Conservation (phyloP, 2,888 invertebrate genomes). For the Isotomurus palustris region DNA sequence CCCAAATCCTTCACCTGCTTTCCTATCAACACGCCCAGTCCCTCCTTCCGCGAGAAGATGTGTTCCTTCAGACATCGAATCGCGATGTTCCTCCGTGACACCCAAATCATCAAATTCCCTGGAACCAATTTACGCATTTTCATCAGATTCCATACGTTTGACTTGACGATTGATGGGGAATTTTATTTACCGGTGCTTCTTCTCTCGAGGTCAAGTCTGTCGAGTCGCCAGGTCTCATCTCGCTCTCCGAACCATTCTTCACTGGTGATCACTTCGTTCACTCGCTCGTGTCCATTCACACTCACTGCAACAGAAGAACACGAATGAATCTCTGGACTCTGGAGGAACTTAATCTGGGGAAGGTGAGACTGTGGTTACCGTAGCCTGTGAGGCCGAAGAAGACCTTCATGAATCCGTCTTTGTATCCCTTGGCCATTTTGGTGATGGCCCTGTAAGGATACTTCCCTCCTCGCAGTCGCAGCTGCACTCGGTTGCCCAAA, state of each 20-base stretch:
- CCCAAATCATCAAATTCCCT: not conserved
- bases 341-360: not conserved
- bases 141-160: not conserved
- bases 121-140: not conserved
- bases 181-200: not conserved
- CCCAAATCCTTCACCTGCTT: conserved; percentile 1
- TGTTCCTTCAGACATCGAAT: not conserved
- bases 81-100: conserved; percentile 1
- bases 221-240: conserved; percentile 18
- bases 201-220: conserved; percentile 6
- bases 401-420: conserved; percentile 14
- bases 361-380: conserved; percentile 5
- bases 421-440: conserved; percentile 5
- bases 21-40: not conserved
- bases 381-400: conserved; percentile 17
- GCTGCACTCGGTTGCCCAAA: conserved; percentile 16
- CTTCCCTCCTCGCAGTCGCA: conserved; percentile 11
- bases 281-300: conserved; percentile 7
- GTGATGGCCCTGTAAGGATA: conserved; percentile 21
- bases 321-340: too few relatives aligned
- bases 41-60: not conserved
- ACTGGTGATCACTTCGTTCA: conserved; percentile 9
- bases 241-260: conserved; percentile 26
- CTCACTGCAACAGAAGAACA: not conserved
- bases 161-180: too few relatives aligned